These are phyloP conservation scores for Stenopsyche tienmushanensis DNA, from an alignment of 1,140 invertebrate genomes.

Conservation along the genomic window DNA sequence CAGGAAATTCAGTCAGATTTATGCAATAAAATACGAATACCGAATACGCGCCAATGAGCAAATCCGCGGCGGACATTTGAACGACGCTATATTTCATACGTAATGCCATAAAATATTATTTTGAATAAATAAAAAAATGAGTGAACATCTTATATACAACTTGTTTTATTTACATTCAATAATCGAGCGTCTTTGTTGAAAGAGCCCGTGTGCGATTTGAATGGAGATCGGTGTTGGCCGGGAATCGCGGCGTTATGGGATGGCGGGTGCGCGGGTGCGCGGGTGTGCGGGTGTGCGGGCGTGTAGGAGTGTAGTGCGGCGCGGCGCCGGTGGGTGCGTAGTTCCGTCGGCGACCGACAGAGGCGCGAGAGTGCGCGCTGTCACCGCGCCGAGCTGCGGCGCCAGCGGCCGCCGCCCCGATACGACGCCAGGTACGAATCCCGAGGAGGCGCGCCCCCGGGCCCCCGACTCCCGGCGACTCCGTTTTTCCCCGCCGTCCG, in stretches of 20 bases:
- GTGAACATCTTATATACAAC: not conserved
- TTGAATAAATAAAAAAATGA: not conserved
- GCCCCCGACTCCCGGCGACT: not conserved
- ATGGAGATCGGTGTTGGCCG: not conserved
- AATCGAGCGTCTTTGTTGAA: not conserved
- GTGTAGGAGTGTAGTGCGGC: not conserved
- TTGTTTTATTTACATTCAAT: not conserved
- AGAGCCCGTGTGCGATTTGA: not conserved
- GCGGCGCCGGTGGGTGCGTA: not conserved
- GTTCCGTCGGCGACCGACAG: not conserved
- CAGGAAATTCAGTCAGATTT: too few species aligned
- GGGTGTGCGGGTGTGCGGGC: too few species aligned
- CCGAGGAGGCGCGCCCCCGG: not conserved
- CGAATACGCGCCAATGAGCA: too few species aligned
- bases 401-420: not conserved
- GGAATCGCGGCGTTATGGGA: not conserved
- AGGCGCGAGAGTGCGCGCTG: slow-evolving; percentile 4
- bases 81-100: too few species aligned
- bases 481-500: not conserved
- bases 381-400: not conserved
- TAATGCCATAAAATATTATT: too few species aligned
- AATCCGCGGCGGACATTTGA: too few species aligned
- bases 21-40: too few species aligned
- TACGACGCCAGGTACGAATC: not conserved
- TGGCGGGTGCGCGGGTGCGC: too few species aligned